These are phyloP conservation scores for Patella pellucida DNA, from an alignment of 2,888 invertebrate genomes.

Conservation along the genomic window DNA sequence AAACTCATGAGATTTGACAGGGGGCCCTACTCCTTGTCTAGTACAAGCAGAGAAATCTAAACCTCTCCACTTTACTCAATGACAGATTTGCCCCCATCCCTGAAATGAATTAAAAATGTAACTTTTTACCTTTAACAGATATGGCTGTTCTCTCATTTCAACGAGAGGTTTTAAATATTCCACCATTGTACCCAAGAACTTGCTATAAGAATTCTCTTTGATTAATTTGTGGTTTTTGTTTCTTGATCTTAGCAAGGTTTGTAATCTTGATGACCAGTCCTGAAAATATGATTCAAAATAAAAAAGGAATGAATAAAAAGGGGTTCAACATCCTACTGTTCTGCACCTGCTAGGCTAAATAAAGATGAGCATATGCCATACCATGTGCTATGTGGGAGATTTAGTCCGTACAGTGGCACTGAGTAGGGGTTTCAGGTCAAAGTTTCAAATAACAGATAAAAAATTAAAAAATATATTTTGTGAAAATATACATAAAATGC, in stretches of 20 bases:
- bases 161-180: not conserved
- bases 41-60: too few relatives aligned
- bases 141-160: not conserved
- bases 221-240: not conserved
- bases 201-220: not conserved
- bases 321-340: too few relatives aligned
- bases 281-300: not conserved
- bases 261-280: not conserved
- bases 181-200: not conserved
- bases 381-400: not conserved
- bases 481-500: too few relatives aligned
- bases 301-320: too few relatives aligned
- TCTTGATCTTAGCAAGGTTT: not conserved
- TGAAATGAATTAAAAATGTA: not conserved
- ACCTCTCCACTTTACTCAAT: too few relatives aligned
- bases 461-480: too few relatives aligned
- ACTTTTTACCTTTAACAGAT: not conserved
- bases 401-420: not conserved
- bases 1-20: too few relatives aligned
- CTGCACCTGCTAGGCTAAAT: not conserved
- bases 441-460: too few relatives aligned
- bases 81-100: not conserved
- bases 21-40: too few relatives aligned
- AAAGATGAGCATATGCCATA: not conserved
- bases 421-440: too few relatives aligned